phyloP scores from a whole-genome alignment of 1,140 invertebrate species.

The Scaptomyza pallida region DNA sequence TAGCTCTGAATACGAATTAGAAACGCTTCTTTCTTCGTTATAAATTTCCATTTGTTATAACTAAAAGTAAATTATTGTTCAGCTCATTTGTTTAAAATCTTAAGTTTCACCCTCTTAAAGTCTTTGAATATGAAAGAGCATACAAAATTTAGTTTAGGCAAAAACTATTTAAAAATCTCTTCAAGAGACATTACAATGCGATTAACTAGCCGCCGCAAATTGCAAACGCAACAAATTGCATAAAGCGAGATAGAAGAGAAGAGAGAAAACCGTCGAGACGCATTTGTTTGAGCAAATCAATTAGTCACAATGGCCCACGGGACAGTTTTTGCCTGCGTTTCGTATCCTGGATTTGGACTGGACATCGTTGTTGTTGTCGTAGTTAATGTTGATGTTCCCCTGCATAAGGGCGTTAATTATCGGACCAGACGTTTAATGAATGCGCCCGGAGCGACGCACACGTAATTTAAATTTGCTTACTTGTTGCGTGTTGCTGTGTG shows the following conservation, averaged over 20 bases:
- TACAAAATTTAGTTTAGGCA: constrained; percentile 15
- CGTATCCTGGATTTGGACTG: background rate
- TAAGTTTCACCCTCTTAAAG: background rate
- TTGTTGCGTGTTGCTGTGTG: constrained; percentile 58
- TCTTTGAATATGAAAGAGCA: background rate
- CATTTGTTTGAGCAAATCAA: constrained; percentile 70
- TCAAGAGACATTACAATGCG: constrained; percentile 49
- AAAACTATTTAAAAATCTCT: constrained; percentile 39
- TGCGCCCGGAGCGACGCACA: constrained; percentile 69
- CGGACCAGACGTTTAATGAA: constrained; percentile 78
- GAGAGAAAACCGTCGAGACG: constrained; percentile 21
- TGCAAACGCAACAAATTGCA: constrained; percentile 15
- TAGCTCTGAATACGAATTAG: too few relatives aligned
- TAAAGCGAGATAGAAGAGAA: constrained; percentile 15
- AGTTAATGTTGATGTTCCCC: constrained; percentile 9
- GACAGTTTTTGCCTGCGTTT: constrained; percentile 32
- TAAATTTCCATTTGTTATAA: background rate
- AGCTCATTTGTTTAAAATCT: constrained; percentile 11
- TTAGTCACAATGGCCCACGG: constrained; percentile 72
- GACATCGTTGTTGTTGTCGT: background rate
- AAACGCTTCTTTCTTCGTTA: background rate
- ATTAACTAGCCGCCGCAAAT: constrained; percentile 74
- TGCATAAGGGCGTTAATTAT: constrained; percentile 79
- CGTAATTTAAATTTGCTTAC: constrained; percentile 81
- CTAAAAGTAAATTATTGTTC: constrained; percentile 1